Conservation (phyloP, 2,888 invertebrate species). For the Byasa hedistus region DNA sequence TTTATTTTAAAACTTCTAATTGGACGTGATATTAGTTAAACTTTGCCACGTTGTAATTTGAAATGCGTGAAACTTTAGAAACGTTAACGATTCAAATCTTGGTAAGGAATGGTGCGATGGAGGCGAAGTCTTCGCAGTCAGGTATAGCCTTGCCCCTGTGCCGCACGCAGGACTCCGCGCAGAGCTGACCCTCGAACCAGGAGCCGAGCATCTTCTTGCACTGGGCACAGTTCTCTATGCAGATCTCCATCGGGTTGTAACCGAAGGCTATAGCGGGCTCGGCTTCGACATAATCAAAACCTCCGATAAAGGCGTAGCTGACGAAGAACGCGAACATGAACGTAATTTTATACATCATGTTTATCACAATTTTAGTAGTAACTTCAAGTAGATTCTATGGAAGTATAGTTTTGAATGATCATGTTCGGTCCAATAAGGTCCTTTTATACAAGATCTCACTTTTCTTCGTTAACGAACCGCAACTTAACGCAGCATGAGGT, state of each 20-base stretch:
- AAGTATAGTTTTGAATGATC: neutral
- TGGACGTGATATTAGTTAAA: too few species aligned
- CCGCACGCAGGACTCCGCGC: conserved; percentile 90
- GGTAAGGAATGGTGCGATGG: conserved; percentile 87
- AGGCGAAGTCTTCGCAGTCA: conserved; percentile 89
- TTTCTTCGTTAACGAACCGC: conserved; percentile 1
- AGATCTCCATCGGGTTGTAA: conserved; percentile 82
- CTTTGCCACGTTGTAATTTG: too few species aligned
- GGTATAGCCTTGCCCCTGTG: conserved; percentile 90
- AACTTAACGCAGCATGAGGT: neutral
- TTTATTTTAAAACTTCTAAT: too few species aligned
- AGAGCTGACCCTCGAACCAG: conserved; percentile 90
- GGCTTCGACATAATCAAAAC: neutral
- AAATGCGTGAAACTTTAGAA: too few species aligned
- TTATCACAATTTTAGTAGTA: neutral
- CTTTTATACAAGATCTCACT: conserved; percentile 8
- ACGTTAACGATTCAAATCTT: conserved; percentile 55
- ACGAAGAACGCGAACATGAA: neutral
- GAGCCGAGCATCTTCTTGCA: conserved; percentile 92
- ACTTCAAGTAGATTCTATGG: neutral
- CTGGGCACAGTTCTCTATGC: conserved; percentile 91
- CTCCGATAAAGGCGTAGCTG: neutral
- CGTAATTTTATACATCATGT: conserved; percentile 5
- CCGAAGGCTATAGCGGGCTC: conserved; percentile 38
- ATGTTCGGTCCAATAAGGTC: neutral